Evolutionary conservation across 2,797 vertebrate genomes (phyloP), one percentile per base, ranked within the genome.

Genomic region (Stomatorhinus walkeri): DNA sequence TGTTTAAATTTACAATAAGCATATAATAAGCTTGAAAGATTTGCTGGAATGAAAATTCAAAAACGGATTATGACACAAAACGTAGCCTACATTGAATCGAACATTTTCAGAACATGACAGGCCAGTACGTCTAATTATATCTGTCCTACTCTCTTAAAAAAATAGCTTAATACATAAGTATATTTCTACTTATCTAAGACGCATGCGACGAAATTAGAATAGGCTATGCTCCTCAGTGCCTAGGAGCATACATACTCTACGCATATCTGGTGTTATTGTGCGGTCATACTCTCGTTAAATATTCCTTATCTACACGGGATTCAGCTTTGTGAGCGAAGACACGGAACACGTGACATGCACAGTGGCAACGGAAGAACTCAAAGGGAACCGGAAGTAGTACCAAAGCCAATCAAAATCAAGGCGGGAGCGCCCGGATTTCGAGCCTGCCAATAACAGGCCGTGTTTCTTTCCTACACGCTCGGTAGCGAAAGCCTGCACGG

Each of bases 391-490:
- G 87, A 88, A 88, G 14, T 88, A 1, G 10, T 4, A 5, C 8
- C 43, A 56, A 79, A 1, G 89, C 94, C 93, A 95, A 94, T 95
- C 89, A 92, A 0, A 89, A 89, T 4, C 6, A 72, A 83, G 85
- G 93, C 95, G 94, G 93, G 92, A 92, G 88, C 85, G 92, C 86
- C 85, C 48, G 90, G 87, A 88, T 49, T 94, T 94, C 24, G 87
- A 91, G 84, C 90, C 7, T 54, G 85, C 95, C 95, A 96, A 96
- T 96, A 92, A 93, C 88, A 22, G 40, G 19, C 1, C 16, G 48
- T 14, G 12, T 28, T 10, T 36, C 61, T 40, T 24, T 36, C 24
- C 32, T 40, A 68, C 52, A 7, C 4, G 5, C 8, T 87, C 32
- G 5, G 4, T 43, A 28, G 40, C 4, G 24, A 46, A 19, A 19